Evolutionary conservation across 2,797 vertebrate genomes (phyloP), one percentile per base, ranked within the genome.

Genomic region (Enteromius thamalakanensis): DNA sequence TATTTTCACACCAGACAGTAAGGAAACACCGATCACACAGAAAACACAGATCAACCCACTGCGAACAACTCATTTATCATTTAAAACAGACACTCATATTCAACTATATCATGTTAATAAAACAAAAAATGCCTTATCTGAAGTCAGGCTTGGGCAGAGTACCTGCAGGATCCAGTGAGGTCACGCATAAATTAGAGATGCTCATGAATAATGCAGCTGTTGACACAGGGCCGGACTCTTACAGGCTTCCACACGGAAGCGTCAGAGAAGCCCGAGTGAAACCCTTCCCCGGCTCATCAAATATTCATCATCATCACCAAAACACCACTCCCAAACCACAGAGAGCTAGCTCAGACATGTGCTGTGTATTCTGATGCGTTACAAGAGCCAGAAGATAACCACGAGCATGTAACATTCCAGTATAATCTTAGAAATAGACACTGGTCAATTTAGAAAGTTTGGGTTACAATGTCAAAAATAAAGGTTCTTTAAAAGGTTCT

Each of bases 161-260:
- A 79, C 72, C 86, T 85, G 81, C 79, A 82, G 85, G 64, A 81
- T 86, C 15, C 11, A 85, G 74, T 88, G 89, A 87, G 92, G 80
- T 76, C 87, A 88, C 88, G 84, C 91, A 91, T 94, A 89, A 93
- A 95, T 95, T 93, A 93, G 90, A 94, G 88, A 94, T 92, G 92
- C 53, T 47, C 70, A 89, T 96, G 87, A 95, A 96, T 95, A 92
- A 94, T 95, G 94, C 84, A 96, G 90, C 68, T 1, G 19, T 87
- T 90, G 90, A 93, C 91, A 92, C 89, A 86, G 87, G 93, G 92
- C 90, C 91, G 90, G 90, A 90, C 88, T 90, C 89, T 93, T 40
- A 93, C 93, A 94, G 90, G 92, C 92, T 93, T 94, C 90, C 92
- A 92, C 87, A 84, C 80, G 86, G 93, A 93, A 92, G 91, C 92